Conservation (phyloP, 2,888 invertebrate species). For the Gymnoscelis rufifasciata region DNA sequence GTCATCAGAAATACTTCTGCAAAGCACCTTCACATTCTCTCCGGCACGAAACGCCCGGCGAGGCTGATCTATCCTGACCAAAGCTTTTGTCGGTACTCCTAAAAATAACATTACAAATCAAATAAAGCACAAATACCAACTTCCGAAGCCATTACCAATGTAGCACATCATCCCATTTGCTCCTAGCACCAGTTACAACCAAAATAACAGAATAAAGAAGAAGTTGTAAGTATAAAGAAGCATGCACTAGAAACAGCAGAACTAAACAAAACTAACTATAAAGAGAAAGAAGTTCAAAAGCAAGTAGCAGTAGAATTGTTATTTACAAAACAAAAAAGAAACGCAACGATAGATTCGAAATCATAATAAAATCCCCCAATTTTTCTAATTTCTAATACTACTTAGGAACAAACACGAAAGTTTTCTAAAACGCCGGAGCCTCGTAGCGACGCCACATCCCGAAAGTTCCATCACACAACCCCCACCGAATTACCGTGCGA, state of each 20-base stretch:
- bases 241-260: conserved; percentile 18
- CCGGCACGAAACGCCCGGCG: conserved; percentile 50
- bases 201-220: conserved; percentile 7
- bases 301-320: conserved; percentile 12
- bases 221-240: conserved; percentile 9
- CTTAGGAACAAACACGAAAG: conserved; percentile 3
- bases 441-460: conserved; percentile 19
- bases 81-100: conserved; percentile 41
- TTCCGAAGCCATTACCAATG: neutral
- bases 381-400: conserved; percentile 18
- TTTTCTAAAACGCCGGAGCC: conserved; percentile 23
- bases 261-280: conserved; percentile 10
- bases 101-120: conserved; percentile 11
- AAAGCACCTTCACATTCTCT: conserved; percentile 57
- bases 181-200: conserved; percentile 7
- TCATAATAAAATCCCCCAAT: neutral
- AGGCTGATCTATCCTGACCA: conserved; percentile 64
- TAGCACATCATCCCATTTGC: conserved; percentile 5
- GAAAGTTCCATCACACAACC: conserved; percentile 56
- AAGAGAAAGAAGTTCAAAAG: conserved; percentile 5
- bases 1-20: conserved; percentile 40
- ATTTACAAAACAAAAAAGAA: conserved; percentile 11
- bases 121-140: neutral
- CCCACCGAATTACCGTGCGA: conserved; percentile 42
- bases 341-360: conserved; percentile 9